Evolutionary conservation across 1,140 invertebrate species (phyloP).

Genomic region (Chlorops oryzae): DNA sequence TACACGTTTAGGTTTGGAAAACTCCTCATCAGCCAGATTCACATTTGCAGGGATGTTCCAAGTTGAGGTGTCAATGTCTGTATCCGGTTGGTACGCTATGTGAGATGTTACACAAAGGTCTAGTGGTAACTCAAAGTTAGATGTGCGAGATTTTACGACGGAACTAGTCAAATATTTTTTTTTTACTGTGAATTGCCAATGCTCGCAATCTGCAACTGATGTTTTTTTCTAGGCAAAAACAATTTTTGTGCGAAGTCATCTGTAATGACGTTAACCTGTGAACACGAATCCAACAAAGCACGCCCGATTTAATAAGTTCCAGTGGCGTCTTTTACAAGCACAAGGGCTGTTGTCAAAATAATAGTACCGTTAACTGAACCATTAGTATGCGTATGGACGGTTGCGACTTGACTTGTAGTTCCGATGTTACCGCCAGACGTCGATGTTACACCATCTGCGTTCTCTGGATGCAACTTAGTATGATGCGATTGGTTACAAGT

Average conservation of each 20-base stretch:
- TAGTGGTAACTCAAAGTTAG: background rate
- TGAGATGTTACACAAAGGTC: slow-evolving; percentile 10
- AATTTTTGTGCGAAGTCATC: slow-evolving; percentile 5
- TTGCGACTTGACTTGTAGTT: background rate
- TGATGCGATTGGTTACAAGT: background rate
- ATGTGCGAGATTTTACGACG: background rate
- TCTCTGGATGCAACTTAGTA: too few relatives aligned
- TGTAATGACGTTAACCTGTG: slow-evolving; percentile 10
- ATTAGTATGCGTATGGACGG: background rate
- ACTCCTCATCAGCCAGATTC: slow-evolving; percentile 26
- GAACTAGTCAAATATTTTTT: background rate
- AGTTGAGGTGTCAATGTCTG: slow-evolving; percentile 8
- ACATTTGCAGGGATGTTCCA: slow-evolving; percentile 22
- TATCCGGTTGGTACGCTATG: slow-evolving; percentile 16
- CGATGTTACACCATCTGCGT: too few relatives aligned
- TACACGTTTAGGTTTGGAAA: slow-evolving; percentile 21
- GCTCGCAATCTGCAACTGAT: background rate
- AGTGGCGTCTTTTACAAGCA: background rate
- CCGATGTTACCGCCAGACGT: too few relatives aligned
- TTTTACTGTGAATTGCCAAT: background rate
- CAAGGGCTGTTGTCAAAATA: slow-evolving; percentile 1
- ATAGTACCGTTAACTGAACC: background rate
- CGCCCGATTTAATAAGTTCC: background rate
- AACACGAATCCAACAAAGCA: background rate
- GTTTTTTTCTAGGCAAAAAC: background rate